A percentile compares a stretch with the other conserved stretches of the same genome.
These are phyloP conservation scores for Paramisgurnus dabryanus DNA, from an alignment of 2,113 vertebrate species.

Conservation along the genomic window DNA sequence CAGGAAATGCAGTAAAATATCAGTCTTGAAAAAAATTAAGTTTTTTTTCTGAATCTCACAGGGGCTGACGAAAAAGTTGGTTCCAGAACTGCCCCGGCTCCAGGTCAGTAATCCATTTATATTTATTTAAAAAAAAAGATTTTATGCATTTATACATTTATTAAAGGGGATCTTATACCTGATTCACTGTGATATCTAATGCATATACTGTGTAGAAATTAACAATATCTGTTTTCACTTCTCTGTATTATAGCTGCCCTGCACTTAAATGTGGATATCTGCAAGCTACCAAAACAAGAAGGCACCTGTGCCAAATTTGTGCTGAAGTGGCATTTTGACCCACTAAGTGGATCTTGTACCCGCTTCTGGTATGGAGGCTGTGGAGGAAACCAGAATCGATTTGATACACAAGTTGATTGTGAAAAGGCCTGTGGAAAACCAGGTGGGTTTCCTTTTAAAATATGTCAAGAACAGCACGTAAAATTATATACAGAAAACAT, in stretches of 20 bases:
- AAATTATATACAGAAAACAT: background rate
- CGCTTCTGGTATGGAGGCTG: constrained; percentile 96
- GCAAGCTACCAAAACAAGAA: constrained; percentile 79
- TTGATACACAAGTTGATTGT: constrained; percentile 84
- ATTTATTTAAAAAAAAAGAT: too few relatives aligned
- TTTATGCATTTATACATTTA: too few relatives aligned
- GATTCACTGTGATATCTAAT: too few relatives aligned
- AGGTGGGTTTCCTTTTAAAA: constrained; percentile 71
- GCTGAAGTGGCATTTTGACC: constrained; percentile 87
- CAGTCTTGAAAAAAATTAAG: background rate
- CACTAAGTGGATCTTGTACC: constrained; percentile 74
- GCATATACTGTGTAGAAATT: too few relatives aligned
- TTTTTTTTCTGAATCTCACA: constrained; percentile 51
- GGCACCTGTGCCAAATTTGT: constrained; percentile 83
- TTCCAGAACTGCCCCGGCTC: constrained; percentile 57
- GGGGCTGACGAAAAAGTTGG: constrained; percentile 58
- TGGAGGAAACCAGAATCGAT: constrained; percentile 89
- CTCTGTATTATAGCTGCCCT: constrained; percentile 11
- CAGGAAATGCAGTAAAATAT: background rate
- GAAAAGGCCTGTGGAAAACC: constrained; percentile 78
- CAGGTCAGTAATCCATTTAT: constrained; percentile 60
- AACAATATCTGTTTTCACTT: background rate
- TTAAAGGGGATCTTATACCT: too few relatives aligned
- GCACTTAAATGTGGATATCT: constrained; percentile 68
- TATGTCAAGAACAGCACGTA: background rate